A percentile compares a stretch with the other conserved stretches of the same genome.
These are phyloP conservation scores for Okapia johnstoni DNA, from an alignment of 2,113 vertebrate species.

Conservation along the genomic window DNA sequence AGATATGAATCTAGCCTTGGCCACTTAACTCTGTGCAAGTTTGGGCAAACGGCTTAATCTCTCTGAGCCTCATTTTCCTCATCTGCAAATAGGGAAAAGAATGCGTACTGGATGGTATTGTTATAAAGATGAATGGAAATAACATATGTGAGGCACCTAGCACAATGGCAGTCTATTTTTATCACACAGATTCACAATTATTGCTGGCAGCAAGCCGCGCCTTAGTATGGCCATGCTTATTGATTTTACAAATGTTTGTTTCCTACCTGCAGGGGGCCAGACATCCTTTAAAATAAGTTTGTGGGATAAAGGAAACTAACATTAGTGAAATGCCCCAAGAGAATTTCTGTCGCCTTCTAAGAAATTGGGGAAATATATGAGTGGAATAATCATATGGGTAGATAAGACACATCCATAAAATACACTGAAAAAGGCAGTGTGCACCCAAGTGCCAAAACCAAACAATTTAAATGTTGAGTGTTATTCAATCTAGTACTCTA, in stretches of 20 bases:
- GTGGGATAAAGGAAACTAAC: not conserved
- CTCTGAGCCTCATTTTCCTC: not conserved
- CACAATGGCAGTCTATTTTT: not conserved
- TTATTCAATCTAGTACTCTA: not conserved
- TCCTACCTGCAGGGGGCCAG: not conserved
- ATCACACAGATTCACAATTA: not conserved
- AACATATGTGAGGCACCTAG: not conserved
- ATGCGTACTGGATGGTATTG: not conserved
- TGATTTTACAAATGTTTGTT: not conserved
- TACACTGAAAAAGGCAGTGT: not conserved
- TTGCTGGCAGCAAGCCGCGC: not conserved
- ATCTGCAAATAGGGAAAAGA: not conserved
- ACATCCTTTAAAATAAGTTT: constrained; percentile 10
- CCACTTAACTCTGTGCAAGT: not conserved
- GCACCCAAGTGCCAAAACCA: not conserved
- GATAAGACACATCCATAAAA: not conserved
- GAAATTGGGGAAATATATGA: not conserved
- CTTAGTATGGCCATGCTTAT: not conserved
- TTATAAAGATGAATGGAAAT: not conserved
- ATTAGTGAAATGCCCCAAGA: not conserved
- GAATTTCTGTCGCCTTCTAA: not conserved
- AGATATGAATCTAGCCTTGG: not conserved
- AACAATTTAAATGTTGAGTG: not conserved
- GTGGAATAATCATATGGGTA: not conserved
- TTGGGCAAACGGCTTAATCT: not conserved